Conservation (phyloP, 2,113 vertebrate genomes). For the Isichthys henryi region DNA sequence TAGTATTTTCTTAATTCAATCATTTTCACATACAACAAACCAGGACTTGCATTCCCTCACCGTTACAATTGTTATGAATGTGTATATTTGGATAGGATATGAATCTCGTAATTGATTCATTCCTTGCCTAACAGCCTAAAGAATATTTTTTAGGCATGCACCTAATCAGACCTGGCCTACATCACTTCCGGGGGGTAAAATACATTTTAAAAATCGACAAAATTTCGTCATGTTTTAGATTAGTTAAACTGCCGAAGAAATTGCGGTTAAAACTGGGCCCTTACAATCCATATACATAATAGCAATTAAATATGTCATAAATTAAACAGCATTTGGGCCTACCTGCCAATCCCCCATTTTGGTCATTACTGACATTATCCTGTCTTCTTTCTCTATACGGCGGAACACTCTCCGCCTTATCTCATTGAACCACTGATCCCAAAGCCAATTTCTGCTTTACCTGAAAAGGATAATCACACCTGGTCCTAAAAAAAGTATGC, state of each 20-base stretch:
- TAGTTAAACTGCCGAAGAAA: background rate
- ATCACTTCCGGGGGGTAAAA: background rate
- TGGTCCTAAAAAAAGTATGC: conserved; percentile 81
- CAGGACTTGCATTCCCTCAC: background rate
- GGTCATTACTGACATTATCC: conserved; percentile 84
- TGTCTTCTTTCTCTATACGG: conserved; percentile 45
- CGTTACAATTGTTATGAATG: background rate
- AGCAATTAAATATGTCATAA: conserved; percentile 37
- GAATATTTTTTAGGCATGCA: background rate
- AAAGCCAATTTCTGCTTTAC: conserved; percentile 76
- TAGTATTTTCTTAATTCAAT: background rate
- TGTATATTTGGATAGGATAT: background rate
- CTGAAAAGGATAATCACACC: conserved; percentile 82
- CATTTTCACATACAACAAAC: background rate
- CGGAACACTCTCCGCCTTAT: conserved; percentile 66
- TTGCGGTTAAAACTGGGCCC: background rate
- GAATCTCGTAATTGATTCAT: background rate
- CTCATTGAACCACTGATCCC: conserved; percentile 64
- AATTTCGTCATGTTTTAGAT: background rate
- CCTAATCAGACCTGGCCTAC: background rate
- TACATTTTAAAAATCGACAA: background rate
- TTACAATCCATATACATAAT: background rate
- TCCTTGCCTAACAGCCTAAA: background rate
- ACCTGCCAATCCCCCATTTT: conserved; percentile 98
- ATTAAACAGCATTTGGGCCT: conserved; percentile 50